phyloP scores from a whole-genome alignment of 2,113 vertebrate genomes.

The Parus major region DNA sequence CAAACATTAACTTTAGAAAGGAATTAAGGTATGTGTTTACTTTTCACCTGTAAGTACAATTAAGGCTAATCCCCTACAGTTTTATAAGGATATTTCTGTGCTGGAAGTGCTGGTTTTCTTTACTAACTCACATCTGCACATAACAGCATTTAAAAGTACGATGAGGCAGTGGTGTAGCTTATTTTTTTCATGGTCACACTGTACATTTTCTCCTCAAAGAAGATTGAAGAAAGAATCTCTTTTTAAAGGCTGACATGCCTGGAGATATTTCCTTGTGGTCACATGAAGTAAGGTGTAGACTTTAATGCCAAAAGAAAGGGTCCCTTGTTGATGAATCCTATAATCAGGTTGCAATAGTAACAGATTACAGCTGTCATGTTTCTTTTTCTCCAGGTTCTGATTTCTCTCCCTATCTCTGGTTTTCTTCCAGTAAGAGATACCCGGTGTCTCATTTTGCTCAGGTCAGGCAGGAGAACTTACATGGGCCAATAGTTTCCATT shows the following conservation, averaged over 20 bases:
- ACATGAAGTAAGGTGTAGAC: neutral
- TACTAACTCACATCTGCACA: neutral
- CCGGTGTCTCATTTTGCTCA: conserved; percentile 43
- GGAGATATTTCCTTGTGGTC: neutral
- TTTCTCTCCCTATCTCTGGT: conserved; percentile 67
- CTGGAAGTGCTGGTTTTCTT: neutral
- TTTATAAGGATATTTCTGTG: neutral
- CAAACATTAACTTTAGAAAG: neutral
- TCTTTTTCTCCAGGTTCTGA: conserved; percentile 68
- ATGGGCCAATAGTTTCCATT: conserved; percentile 68
- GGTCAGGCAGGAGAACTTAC: conserved; percentile 52
- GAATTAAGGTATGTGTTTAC: neutral
- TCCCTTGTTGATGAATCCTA: neutral
- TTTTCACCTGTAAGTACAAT: neutral
- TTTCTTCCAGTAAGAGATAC: conserved; percentile 69
- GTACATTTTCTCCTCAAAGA: neutral
- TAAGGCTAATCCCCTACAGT: neutral
- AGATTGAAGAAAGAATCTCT: neutral
- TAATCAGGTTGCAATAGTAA: conserved; percentile 68
- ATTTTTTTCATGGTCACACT: neutral
- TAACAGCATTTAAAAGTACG: neutral
- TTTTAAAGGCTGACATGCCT: neutral
- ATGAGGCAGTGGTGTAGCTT: neutral
- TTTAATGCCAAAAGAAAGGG: neutral
- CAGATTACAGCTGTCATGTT: conserved; percentile 66